Percentiles rank a stretch among this genome's conserved stretches.
phyloP scores from a whole-genome alignment of 2,113 vertebrate species.

The Albula goreensis region DNA sequence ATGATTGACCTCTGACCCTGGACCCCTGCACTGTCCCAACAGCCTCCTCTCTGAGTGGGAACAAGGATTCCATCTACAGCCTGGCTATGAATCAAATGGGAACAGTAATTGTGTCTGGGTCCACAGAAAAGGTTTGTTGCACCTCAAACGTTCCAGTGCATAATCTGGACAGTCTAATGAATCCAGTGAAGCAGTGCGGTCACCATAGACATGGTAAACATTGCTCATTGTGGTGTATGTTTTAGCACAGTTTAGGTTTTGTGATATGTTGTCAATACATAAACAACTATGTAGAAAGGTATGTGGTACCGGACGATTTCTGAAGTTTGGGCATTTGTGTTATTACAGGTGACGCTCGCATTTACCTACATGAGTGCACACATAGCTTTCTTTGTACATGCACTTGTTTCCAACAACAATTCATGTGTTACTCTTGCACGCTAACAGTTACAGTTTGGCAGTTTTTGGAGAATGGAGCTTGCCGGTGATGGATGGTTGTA shows the following conservation, averaged over 20 bases:
- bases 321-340: not conserved
- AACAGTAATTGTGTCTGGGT: conserved; percentile 96
- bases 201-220: not conserved
- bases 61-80: conserved; percentile 99
- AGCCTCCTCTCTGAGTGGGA: conserved; percentile 97
- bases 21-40: conserved; percentile 38
- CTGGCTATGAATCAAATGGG: conserved; percentile 99
- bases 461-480: not conserved
- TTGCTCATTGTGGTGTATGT: not conserved
- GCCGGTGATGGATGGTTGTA: not conserved
- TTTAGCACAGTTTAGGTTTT: not conserved
- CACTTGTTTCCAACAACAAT: not conserved
- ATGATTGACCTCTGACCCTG: not conserved
- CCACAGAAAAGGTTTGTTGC: conserved; percentile 89
- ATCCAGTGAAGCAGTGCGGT: not conserved
- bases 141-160: not conserved
- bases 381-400: not conserved
- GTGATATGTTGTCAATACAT: not conserved
- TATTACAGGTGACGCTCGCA: no score
- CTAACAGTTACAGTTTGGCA: no score
- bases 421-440: no score
- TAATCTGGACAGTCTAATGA: not conserved
- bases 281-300: not conserved
- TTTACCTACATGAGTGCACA: not conserved
- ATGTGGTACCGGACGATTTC: not conserved